Percentiles rank a stretch among this genome's conserved stretches.
These are phyloP conservation scores for Toxotes lorentzi DNA, from an alignment of 2,797 vertebrate genomes.

Conservation along the genomic window DNA sequence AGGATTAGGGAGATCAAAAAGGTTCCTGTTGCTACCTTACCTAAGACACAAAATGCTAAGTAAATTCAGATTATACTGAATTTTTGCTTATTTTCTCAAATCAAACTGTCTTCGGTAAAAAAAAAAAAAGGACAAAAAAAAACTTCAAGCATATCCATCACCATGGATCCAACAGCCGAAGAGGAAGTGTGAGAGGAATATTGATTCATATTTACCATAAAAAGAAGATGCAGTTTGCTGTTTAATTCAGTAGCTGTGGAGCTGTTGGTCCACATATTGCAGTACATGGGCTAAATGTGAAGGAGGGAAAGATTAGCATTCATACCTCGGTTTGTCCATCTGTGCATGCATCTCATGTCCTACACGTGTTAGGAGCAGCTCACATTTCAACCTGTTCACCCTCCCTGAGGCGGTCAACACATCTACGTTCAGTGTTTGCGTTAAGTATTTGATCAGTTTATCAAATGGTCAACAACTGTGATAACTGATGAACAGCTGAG, in stretches of 20 bases:
- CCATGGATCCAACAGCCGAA: constrained; percentile 9
- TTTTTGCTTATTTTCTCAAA: constrained; percentile 39
- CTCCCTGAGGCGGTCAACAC: background rate
- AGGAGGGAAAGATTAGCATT: constrained; percentile 41
- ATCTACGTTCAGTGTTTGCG: background rate
- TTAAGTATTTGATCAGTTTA: background rate
- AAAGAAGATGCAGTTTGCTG: constrained; percentile 18
- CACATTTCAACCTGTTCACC: constrained; percentile 39
- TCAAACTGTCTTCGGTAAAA: background rate
- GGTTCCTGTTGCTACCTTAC: constrained; percentile 47
- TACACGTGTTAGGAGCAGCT: constrained; percentile 23
- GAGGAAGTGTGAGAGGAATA: constrained; percentile 28
- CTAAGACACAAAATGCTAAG: constrained; percentile 34
- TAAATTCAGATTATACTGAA: constrained; percentile 44
- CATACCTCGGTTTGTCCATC: constrained; percentile 57
- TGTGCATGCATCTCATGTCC: constrained; percentile 51
- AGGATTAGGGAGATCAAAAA: constrained; percentile 66
- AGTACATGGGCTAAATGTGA: constrained; percentile 17
- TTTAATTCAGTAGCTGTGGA: constrained; percentile 2
- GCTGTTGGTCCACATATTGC: constrained; percentile 26
- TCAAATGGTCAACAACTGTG: too few relatives aligned
- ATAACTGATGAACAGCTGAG: background rate
- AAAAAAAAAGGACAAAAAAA: background rate
- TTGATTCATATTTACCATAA: constrained; percentile 10
- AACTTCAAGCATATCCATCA: constrained; percentile 12